Conservation (phyloP, 2,888 invertebrate species). For the Dyspetes luteomarginatus region DNA sequence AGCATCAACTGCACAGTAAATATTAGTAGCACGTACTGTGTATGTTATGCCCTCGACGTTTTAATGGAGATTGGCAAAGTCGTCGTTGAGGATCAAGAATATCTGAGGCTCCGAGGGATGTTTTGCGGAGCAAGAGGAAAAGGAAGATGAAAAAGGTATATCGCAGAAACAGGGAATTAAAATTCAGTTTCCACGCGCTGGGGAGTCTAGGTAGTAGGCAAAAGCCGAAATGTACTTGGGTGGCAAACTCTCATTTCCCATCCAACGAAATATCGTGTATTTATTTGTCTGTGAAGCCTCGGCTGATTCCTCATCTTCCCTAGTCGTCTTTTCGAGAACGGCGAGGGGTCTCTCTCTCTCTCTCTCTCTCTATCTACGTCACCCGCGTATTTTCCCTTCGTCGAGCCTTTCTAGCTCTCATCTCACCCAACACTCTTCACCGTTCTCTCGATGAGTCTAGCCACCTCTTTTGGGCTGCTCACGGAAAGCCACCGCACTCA, state of each 20-base stretch:
- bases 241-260: constrained; percentile 81
- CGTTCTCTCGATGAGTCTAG: constrained; percentile 68
- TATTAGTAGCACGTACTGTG: constrained; percentile 4
- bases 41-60: constrained; percentile 17
- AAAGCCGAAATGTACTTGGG: constrained; percentile 66
- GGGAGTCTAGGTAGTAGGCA: constrained; percentile 74
- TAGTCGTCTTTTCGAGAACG: constrained; percentile 66
- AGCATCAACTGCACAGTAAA: constrained; percentile 3
- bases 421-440: constrained; percentile 61
- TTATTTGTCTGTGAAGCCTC: constrained; percentile 82
- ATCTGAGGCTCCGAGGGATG: constrained; percentile 40
- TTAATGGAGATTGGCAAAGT: constrained; percentile 48
- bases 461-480: constrained; percentile 75
- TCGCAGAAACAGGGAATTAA: constrained; percentile 76
- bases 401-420: constrained; percentile 22
- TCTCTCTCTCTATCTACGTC: neutral
- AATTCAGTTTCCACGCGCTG: constrained; percentile 77
- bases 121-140: constrained; percentile 45
- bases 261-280: constrained; percentile 82
- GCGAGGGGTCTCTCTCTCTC: constrained; percentile 35
- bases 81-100: constrained; percentile 31
- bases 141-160: constrained; percentile 31
- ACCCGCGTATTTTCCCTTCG: constrained; percentile 38
- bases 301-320: constrained; percentile 77
- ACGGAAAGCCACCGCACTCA: constrained; percentile 70